Base-by-base conservation (phyloP, 2,113 vertebrate species). In the Arizona elegans region DNA sequence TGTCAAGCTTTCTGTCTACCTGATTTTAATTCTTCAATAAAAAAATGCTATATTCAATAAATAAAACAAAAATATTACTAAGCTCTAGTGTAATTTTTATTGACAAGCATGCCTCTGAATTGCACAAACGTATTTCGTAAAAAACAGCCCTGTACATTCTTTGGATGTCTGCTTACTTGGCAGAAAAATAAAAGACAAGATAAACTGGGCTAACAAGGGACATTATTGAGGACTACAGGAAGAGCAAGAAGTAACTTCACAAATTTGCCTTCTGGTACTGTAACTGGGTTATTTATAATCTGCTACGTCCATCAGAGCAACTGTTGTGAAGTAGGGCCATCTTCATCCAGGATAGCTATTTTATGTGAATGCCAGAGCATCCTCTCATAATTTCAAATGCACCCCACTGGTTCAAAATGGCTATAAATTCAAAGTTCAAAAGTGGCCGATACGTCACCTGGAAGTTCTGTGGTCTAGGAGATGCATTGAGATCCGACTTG, bases 391-490 rank as follows among this genome's bases (percentile, higher is more conserved):
- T 81, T 81, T 43, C 33, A 81, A 81, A 81, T 81, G 33, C 8
- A 54, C 15, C 87, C 87, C 53, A 55, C 29, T 33, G 54, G 86
- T 50, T 52, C 87, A 88, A 88, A 81, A 88, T 17, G 55, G 56
- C 38, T 65, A 52, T 19, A 65, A 11, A 15, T 19, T 19, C 7
- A 50, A 52, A 52, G 29, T 15, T 58, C 58, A 91, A 62, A 19
- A 90, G 3, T 54, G 8, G 21, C 52, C 52, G 81, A 13, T 19
- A 65, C 12, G 2, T 90, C 97, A 99, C 99, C 98, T 99, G 99
- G 95, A 99, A 99, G 91, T 97, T 98, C 96, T 98, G 98, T 0
- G 98, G 96, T 95, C 95, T 98, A 70, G 98, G 98, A 0, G 95
- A 92, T 0, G 97, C 97, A 59, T 97, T 97, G 21, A 96, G 96